Conservation (phyloP, 2,113 vertebrate genomes). For the Caloenas nicobarica region DNA sequence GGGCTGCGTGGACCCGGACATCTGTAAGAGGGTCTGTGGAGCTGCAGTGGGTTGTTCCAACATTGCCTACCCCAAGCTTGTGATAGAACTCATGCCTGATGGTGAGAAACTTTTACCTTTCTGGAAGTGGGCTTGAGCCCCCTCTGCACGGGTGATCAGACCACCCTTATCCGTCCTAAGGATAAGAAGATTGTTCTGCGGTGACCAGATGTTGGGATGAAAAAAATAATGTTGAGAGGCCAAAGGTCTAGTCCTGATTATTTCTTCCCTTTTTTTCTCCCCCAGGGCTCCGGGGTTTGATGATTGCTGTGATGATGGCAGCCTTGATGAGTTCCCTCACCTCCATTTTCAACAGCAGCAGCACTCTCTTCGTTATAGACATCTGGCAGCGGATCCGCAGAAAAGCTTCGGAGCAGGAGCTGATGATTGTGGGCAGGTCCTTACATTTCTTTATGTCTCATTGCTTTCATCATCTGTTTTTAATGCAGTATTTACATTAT, state of each 20-base stretch:
- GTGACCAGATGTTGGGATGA: background rate
- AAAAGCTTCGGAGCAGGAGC: constrained; percentile 84
- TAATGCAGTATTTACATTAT: background rate
- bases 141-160: accelerated
- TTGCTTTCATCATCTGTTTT: background rate
- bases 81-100: constrained; percentile 90
- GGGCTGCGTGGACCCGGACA: constrained; percentile 86
- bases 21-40: constrained; percentile 85
- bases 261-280: background rate
- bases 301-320: constrained; percentile 94
- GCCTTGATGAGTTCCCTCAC: constrained; percentile 97
- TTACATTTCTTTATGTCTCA: background rate
- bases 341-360: constrained; percentile 97
- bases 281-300: constrained; percentile 89
- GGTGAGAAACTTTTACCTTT: constrained; percentile 76
- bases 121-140: background rate
- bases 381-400: constrained; percentile 84
- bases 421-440: constrained; percentile 95
- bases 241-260: background rate
- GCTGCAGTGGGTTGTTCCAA: constrained; percentile 91
- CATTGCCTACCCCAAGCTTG: constrained; percentile 93
- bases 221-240: background rate
- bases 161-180: background rate
- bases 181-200: background rate
- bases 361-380: constrained; percentile 91